A percentile compares a stretch with the other conserved stretches of the same genome.
phyloP scores from a whole-genome alignment of 2,113 vertebrate genomes.

The Nesogale talazaci region DNA sequence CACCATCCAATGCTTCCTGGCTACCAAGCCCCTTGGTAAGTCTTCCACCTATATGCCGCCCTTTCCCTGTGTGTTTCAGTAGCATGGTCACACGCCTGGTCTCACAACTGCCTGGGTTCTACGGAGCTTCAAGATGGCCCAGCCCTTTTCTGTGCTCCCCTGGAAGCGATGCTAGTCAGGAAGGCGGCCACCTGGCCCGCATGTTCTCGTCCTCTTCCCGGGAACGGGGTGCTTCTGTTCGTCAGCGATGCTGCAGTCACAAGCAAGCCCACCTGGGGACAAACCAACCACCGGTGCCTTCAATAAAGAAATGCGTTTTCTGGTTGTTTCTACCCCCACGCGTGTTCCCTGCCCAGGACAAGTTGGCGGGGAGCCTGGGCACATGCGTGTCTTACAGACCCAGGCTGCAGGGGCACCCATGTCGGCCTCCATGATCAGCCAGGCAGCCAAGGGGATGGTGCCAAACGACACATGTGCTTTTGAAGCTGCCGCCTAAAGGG shows the following conservation, averaged over 20 bases:
- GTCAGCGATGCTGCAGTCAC: neutral
- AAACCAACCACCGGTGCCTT: accelerated
- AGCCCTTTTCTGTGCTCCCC: neutral
- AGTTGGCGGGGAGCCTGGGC: no score
- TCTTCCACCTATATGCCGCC: accelerated
- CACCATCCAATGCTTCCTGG: neutral
- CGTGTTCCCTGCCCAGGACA: accelerated
- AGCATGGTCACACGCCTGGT: no score
- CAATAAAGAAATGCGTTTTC: neutral
- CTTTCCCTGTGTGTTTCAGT: neutral
- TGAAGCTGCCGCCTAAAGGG: neutral
- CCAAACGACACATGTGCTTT: neutral
- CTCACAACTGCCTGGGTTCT: neutral
- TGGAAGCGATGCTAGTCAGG: no score
- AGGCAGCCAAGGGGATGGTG: neutral
- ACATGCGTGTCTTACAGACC: neutral
- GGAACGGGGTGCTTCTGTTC: neutral
- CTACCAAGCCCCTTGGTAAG: accelerated
- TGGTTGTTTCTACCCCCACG: neutral
- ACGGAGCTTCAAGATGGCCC: neutral
- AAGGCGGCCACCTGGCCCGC: neutral
- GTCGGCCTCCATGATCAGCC: accelerated
- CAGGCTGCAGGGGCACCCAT: no score
- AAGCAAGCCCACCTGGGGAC: neutral
- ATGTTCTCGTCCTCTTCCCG: neutral